Base-by-base conservation (phyloP, 2,797 vertebrate genomes). In the Chelon labrosus region DNA sequence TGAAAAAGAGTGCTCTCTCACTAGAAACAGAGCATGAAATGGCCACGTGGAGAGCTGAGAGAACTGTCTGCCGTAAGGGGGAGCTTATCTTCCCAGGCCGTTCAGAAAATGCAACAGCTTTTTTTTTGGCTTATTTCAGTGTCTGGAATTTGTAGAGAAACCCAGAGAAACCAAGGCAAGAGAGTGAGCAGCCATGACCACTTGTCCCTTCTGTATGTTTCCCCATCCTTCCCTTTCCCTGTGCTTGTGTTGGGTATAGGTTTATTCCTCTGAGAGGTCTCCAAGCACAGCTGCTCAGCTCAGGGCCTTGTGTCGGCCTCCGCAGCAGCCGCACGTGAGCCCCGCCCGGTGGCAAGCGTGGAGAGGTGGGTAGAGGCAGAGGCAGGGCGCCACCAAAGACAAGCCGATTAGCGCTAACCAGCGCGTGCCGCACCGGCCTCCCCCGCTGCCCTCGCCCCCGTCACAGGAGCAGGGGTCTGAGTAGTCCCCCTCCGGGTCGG, bases 281-380 rank as follows among this genome's bases (percentile, higher is more conserved):
- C 60, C 67, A 4, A 56, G 63, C 54, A 5, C 11, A 31, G 54
- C 50, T 5, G 62, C 82, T 98, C 96, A 99, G 85, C 95, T 96
- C 61, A 95, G 93, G 44, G 97, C 96, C 91, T 98, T 99, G 94
- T 99, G 98, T 91, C 95, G 96, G 53, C 98, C 97, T 0, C 98
- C 98, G 61, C 98, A 99, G 95, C 97, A 99, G 83, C 96, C 94
- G 80, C 98, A 98, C 75, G 95, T 82, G 62, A 97, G 94, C 65
- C 96, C 98, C 38, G 95, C 97, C 93, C 95, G 95, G 93, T 99
- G 96, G 92, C 98, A 99, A 75, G 96, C 93, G 67, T 97, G 96
- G 25, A 99, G 95, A 5, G 98, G 98, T 62, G 96, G 96, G 93
- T 99, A 99, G 94, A 98, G 97, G 94, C 98, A 99, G 93, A 99